Evolutionary conservation across 2,888 invertebrate species (phyloP).

Genomic region (Hemistola chrysoprasaria): DNA sequence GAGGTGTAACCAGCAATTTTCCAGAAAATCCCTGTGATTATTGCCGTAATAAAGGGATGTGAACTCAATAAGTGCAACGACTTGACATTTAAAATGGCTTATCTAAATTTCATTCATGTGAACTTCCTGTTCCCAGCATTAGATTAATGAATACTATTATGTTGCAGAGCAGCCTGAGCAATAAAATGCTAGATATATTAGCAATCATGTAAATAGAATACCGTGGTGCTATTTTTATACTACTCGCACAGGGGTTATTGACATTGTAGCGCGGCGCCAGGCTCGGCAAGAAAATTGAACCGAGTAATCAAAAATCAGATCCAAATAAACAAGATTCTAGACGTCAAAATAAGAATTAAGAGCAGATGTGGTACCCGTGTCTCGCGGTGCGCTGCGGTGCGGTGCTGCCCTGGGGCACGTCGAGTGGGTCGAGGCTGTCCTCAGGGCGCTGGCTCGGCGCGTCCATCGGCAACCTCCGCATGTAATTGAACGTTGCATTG

Average conservation of each 20-base stretch:
- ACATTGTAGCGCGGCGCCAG: too few species aligned
- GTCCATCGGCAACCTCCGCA: conserved; percentile 81
- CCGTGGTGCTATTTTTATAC: too few species aligned
- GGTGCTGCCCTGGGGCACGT: conserved; percentile 87
- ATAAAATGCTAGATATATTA: too few species aligned
- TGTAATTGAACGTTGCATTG: conserved; percentile 94
- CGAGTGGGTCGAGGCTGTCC: conserved; percentile 83
- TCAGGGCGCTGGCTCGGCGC: conserved; percentile 79
- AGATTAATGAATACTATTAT: background rate
- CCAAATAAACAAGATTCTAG: too few species aligned
- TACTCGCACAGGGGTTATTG: too few species aligned
- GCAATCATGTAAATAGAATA: too few species aligned
- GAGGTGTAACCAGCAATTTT: conserved; percentile 36
- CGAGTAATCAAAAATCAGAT: too few species aligned
- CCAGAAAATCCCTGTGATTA: conserved; percentile 31
- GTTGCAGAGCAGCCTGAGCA: background rate
- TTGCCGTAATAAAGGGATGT: conserved; percentile 16
- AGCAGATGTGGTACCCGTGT: conserved; percentile 82
- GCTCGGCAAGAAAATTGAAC: too few species aligned
- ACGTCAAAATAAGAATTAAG: too few species aligned
- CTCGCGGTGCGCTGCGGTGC: conserved; percentile 90
- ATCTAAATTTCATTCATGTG: conserved; percentile 9
- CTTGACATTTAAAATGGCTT: conserved; percentile 16
- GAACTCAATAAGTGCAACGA: conserved; percentile 11
- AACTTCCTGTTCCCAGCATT: conserved; percentile 16